Percentiles rank a stretch among this genome's conserved stretches.
Conservation (phyloP, 2,888 invertebrate species). For the Coleophora flavipennella region DNA sequence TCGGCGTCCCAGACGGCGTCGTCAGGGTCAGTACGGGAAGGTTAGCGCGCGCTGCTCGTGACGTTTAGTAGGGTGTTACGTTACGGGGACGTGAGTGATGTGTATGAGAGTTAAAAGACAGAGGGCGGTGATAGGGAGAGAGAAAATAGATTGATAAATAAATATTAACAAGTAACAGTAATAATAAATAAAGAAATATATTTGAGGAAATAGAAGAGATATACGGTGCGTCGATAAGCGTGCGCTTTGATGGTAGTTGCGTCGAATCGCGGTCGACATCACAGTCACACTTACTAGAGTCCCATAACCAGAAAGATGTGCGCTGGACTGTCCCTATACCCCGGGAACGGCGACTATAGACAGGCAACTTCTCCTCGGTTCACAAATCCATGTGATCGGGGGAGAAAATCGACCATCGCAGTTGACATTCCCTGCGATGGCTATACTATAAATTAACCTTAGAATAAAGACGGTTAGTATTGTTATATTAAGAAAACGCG, state of each 20-base stretch:
- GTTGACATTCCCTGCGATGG: slow-evolving; percentile 18
- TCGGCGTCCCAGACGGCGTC: slow-evolving; percentile 29
- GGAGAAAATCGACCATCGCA: slow-evolving; percentile 30
- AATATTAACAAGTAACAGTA: slow-evolving; percentile 12
- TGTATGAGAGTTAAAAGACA: slow-evolving; percentile 37
- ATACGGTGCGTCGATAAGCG: slow-evolving; percentile 35
- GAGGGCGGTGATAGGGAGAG: slow-evolving; percentile 40
- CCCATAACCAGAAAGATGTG: slow-evolving; percentile 24
- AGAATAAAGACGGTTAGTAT: slow-evolving; percentile 4
- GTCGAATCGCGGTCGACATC: slow-evolving; percentile 24
- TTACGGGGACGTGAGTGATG: slow-evolving; percentile 30
- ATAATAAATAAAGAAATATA: slow-evolving; percentile 32
- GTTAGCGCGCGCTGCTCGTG: slow-evolving; percentile 16
- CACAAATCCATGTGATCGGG: slow-evolving; percentile 37
- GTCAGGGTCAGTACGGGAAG: slow-evolving; percentile 27
- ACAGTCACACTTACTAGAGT: slow-evolving; percentile 19
- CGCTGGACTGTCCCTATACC: slow-evolving; percentile 34
- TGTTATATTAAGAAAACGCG: slow-evolving; percentile 17
- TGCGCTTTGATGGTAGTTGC: slow-evolving; percentile 25
- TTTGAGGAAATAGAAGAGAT: slow-evolving; percentile 19
- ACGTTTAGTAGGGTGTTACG: slow-evolving; percentile 23
- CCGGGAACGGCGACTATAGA: slow-evolving; percentile 21
- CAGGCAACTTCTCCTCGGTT: slow-evolving; percentile 29
- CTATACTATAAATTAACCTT: neutral
- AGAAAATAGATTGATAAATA: slow-evolving; percentile 35